Conservation (phyloP, 2,113 vertebrate genomes). For the Prochilodus magdalenae region DNA sequence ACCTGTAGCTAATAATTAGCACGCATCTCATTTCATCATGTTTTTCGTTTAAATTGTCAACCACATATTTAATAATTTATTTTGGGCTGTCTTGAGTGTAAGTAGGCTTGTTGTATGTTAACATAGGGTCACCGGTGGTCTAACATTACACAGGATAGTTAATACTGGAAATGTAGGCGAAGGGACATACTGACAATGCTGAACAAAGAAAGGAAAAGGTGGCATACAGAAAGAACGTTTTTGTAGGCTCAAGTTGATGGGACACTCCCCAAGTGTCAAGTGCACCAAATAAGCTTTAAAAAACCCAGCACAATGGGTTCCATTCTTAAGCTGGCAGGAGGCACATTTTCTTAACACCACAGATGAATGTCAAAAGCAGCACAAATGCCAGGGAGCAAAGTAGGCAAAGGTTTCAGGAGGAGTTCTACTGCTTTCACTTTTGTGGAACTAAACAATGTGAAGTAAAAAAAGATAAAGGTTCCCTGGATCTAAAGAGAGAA, state of each 20-base stretch:
- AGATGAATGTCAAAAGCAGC: not conserved
- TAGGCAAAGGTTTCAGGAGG: not conserved
- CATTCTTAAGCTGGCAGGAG: not conserved
- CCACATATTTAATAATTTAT: too few species aligned
- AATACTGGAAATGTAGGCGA: not conserved
- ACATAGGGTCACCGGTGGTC: not conserved
- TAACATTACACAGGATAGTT: not conserved
- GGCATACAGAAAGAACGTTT: conserved; percentile 10
- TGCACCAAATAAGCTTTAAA: not conserved
- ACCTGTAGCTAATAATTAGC: too few species aligned
- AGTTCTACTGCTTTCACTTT: not conserved
- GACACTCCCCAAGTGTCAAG: conserved; percentile 13
- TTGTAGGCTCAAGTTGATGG: conserved; percentile 10
- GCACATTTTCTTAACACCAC: not conserved
- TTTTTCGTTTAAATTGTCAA: too few species aligned
- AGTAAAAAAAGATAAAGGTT: not conserved
- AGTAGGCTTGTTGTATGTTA: too few species aligned
- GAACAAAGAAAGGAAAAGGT: not conserved
- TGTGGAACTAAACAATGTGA: not conserved
- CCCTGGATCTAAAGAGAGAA: not conserved
- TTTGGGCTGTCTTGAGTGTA: too few species aligned
- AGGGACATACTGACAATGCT: not conserved
- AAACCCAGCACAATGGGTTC: not conserved
- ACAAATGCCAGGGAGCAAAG: conserved; percentile 17
- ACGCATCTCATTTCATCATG: too few species aligned